Conservation (phyloP, 2,113 vertebrate species). For the Halichoeres trimaculatus region DNA sequence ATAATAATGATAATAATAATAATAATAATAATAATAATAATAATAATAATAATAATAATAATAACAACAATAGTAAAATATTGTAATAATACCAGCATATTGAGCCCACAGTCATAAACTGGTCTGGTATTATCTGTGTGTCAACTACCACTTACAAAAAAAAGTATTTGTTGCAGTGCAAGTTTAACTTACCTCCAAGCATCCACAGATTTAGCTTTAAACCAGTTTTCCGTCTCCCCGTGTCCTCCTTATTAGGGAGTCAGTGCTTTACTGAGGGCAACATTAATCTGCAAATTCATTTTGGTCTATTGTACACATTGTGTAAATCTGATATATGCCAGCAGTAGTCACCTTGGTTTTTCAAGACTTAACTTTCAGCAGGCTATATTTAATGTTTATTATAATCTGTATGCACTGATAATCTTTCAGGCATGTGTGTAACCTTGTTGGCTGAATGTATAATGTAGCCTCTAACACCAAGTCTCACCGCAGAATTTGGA, state of each 20-base stretch:
- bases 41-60: too few relatives aligned
- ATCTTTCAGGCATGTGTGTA: slow-evolving; percentile 25
- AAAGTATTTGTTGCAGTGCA: too few relatives aligned
- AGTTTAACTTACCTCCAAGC: background rate
- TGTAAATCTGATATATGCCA: slow-evolving; percentile 31
- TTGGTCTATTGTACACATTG: slow-evolving; percentile 9
- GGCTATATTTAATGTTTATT: slow-evolving; percentile 28
- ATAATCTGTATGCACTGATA: slow-evolving; percentile 32
- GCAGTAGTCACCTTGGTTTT: slow-evolving; percentile 37
- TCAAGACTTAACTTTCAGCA: slow-evolving; percentile 20
- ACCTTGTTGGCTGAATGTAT: slow-evolving; percentile 49
- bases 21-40: too few relatives aligned
- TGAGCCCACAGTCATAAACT: too few relatives aligned
- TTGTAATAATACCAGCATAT: too few relatives aligned
- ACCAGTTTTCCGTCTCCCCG: slow-evolving; percentile 10
- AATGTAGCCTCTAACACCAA: slow-evolving; percentile 27
- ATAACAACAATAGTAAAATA: too few relatives aligned
- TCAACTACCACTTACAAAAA: too few relatives aligned
- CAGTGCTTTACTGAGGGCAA: slow-evolving; percentile 4
- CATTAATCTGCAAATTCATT: slow-evolving; percentile 17
- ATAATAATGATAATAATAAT: too few relatives aligned
- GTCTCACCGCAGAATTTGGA: slow-evolving; percentile 26
- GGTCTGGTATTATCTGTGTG: too few relatives aligned
- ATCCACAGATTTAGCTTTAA: too few relatives aligned
- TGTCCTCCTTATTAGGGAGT: slow-evolving; percentile 7